Evolutionary conservation across 2,113 vertebrate species (phyloP).

Genomic region (Menidia beryllina): DNA sequence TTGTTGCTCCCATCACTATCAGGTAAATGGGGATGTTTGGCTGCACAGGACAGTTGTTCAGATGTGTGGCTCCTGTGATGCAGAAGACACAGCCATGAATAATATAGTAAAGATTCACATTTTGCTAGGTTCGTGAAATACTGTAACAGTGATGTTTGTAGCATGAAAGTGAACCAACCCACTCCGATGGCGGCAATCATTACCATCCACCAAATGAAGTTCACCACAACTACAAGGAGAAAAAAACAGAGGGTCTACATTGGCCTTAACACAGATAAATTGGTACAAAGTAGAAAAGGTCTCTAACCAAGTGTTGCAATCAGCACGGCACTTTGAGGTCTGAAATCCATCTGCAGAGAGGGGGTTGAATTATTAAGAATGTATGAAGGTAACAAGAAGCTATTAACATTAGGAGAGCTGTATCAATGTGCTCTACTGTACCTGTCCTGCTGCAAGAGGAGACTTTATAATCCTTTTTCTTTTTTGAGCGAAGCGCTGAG

Average conservation of each 20-base stretch:
- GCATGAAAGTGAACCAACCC: constrained; percentile 44
- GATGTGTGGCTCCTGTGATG: constrained; percentile 46
- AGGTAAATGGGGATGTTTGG: constrained; percentile 71
- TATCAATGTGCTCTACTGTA: constrained; percentile 17
- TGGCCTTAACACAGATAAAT: neutral
- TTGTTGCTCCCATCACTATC: constrained; percentile 57
- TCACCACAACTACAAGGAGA: constrained; percentile 48
- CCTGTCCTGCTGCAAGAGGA: constrained; percentile 29
- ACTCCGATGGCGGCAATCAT: constrained; percentile 68
- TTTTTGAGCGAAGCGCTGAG: constrained; percentile 2
- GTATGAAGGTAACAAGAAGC: neutral
- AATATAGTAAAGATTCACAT: neutral
- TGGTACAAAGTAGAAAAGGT: neutral
- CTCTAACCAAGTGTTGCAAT: constrained; percentile 48
- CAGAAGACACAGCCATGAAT: neutral
- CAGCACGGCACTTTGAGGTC: neutral
- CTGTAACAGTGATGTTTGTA: neutral
- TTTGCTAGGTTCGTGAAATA: neutral
- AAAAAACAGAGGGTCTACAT: neutral
- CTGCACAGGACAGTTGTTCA: constrained; percentile 47
- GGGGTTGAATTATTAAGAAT: constrained; percentile 22
- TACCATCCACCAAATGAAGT: constrained; percentile 69
- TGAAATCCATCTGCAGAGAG: neutral
- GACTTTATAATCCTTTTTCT: neutral
- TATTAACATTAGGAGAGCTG: neutral